phyloP scores from a whole-genome alignment of 2,888 invertebrate genomes.

The Camponotus fellah region DNA sequence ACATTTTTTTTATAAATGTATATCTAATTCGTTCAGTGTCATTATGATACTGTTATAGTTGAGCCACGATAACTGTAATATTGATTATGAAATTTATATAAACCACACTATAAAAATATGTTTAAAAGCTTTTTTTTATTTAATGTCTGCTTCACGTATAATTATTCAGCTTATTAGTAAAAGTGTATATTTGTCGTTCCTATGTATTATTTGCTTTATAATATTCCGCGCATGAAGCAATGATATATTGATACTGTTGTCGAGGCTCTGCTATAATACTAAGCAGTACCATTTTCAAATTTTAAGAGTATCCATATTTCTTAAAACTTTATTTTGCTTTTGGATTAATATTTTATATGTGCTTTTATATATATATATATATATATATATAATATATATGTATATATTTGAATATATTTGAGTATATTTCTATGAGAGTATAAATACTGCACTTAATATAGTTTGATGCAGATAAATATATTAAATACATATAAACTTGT shows the following conservation, averaged over 20 bases:
- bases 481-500: background rate
- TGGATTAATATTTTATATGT: background rate
- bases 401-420: conserved; percentile 1
- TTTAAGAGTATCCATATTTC: conserved; percentile 45
- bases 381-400: background rate
- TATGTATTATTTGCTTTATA: conserved; percentile 46
- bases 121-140: conserved; percentile 51
- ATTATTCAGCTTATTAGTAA: conserved; percentile 56
- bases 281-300: conserved; percentile 39
- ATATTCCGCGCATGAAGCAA: conserved; percentile 57
- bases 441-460: background rate
- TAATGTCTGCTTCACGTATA: conserved; percentile 51
- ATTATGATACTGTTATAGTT: conserved; percentile 59
- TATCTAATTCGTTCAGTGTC: conserved; percentile 46
- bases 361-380: no score
- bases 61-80: conserved; percentile 59
- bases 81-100: conserved; percentile 33
- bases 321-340: conserved; percentile 44
- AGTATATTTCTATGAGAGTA: background rate
- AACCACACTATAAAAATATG: conserved; percentile 31
- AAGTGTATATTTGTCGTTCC: conserved; percentile 47
- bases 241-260: conserved; percentile 58
- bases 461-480: background rate
- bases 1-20: conserved; percentile 48
- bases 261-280: conserved; percentile 61